Percentiles rank a stretch among this genome's conserved stretches.
Evolutionary conservation across 2,113 vertebrate genomes (phyloP).

Genomic region (Centrocercus urophasianus): DNA sequence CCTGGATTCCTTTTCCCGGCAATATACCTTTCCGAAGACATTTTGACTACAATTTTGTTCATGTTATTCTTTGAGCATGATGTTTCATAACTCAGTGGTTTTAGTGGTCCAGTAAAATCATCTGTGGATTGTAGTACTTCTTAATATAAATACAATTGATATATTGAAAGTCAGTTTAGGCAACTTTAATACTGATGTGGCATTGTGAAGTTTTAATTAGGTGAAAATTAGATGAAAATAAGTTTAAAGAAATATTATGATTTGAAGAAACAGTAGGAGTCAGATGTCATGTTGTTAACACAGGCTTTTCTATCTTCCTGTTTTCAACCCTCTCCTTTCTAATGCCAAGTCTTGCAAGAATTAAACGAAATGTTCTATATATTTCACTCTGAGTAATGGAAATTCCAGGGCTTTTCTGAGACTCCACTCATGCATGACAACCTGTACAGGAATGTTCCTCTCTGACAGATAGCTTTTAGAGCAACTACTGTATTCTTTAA

Average conservation of each 20-base stretch:
- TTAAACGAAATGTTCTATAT: not conserved
- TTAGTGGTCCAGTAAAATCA: not conserved
- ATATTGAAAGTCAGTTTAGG: not conserved
- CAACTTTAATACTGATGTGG: not conserved
- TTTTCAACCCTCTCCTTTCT: not conserved
- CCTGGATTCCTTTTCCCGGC: not conserved
- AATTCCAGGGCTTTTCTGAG: not conserved
- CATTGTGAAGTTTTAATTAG: not conserved
- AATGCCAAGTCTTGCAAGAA: not conserved
- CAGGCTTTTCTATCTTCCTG: not conserved
- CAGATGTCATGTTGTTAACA: not conserved
- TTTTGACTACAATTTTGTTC: not conserved
- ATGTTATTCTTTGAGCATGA: not conserved
- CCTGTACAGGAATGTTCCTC: not conserved
- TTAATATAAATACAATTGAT: not conserved
- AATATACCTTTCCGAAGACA: not conserved
- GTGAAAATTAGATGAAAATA: not conserved
- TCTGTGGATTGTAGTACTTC: not conserved
- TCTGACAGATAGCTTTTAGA: not conserved
- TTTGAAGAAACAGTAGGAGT: not conserved
- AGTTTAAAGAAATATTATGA: not conserved
- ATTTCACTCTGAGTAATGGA: not conserved
- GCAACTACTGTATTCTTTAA: not conserved
- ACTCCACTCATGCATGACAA: not conserved
- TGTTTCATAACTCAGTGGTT: not conserved